Conservation (phyloP, 2,797 vertebrate genomes). For the Acomys russatus region DNA sequence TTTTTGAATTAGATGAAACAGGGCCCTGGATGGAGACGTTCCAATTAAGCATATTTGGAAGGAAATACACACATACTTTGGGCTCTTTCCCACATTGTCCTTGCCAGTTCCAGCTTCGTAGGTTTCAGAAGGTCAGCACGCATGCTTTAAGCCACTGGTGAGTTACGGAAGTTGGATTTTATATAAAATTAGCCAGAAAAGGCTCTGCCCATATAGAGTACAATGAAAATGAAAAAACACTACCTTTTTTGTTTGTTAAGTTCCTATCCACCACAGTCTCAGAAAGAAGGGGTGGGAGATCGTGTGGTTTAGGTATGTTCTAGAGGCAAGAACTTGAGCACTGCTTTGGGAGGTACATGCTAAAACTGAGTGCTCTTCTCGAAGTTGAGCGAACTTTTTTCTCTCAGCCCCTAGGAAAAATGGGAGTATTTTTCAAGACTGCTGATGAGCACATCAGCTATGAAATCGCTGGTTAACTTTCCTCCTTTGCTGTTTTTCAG, state of each 20-base stretch:
- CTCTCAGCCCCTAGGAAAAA: not conserved
- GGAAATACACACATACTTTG: conserved; percentile 60
- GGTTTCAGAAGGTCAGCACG: conserved; percentile 69
- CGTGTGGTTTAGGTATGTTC: not conserved
- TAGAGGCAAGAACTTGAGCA: not conserved
- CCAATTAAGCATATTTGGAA: conserved; percentile 80
- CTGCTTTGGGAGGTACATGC: not conserved
- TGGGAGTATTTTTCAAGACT: conserved; percentile 18
- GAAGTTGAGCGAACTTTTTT: not conserved
- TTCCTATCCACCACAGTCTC: conserved; percentile 8
- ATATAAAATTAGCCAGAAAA: conserved; percentile 57
- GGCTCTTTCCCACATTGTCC: conserved; percentile 19
- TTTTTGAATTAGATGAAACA: conserved; percentile 81
- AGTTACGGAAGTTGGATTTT: conserved; percentile 68
- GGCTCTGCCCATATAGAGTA: not conserved
- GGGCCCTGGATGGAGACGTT: conserved; percentile 55
- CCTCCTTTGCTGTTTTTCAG: not conserved
- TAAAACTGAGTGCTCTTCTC: not conserved
- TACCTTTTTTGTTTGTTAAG: conserved; percentile 33
- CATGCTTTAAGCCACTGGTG: conserved; percentile 59
- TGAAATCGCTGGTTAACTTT: not conserved
- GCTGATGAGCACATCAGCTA: not conserved
- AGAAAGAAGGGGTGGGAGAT: not conserved
- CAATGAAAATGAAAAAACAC: conserved; percentile 42
- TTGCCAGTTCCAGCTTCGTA: conserved; percentile 52